Base-by-base conservation (phyloP, 2,888 invertebrate genomes). In the Sarcophaga carnaria region DNA sequence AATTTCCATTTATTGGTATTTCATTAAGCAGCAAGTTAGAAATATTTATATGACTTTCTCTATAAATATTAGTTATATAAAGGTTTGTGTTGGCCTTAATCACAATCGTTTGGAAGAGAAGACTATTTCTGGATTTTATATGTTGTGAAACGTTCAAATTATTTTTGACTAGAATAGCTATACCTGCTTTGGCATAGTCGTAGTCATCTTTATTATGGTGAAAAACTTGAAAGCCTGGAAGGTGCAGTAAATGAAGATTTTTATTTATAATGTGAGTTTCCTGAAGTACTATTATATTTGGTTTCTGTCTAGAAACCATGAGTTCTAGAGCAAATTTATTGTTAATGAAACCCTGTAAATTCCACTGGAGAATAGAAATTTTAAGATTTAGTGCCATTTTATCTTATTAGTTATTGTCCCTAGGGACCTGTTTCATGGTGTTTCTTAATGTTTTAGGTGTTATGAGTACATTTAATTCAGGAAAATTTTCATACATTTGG, bases 251-350 rank as follows among this genome's bases (percentile, higher is more conserved):
- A 8, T 80, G 45, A n/a, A 11, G 4, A 22, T 69, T 84, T 54
- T 80, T 84, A 4, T 64, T 45, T 17, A 72, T 59, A 2, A 83
- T 79, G 22, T 83, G 70, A 2, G 79, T 72, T 59, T 82, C 76
- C 37, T 77, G 67, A 17, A 81, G 54, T 3, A 25, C 59, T 54
- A 71, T 71, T 11, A 60, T 74, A 14, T 62, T 74, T 2, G 64
- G 82, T n/a, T 77, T 77, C 8, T 77, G 62, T 25, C 49, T 75
- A 17, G 17, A 22, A 4, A 77, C 62, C 10, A 83, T 8, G 6
- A 37, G 49, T 76, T 83, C 83, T 4, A 82, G 14, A 4, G 69
- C 71, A 17, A 25, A 75, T 62, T 81, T 75, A 10, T 81, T 59
- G 17, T 59, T 67, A 4, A 59, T 17, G 20, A 59, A 66, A 17